Evolutionary conservation across 2,888 invertebrate species (phyloP), one percentile per base, ranked within the genome.

Genomic region (Hemithea aestivaria): DNA sequence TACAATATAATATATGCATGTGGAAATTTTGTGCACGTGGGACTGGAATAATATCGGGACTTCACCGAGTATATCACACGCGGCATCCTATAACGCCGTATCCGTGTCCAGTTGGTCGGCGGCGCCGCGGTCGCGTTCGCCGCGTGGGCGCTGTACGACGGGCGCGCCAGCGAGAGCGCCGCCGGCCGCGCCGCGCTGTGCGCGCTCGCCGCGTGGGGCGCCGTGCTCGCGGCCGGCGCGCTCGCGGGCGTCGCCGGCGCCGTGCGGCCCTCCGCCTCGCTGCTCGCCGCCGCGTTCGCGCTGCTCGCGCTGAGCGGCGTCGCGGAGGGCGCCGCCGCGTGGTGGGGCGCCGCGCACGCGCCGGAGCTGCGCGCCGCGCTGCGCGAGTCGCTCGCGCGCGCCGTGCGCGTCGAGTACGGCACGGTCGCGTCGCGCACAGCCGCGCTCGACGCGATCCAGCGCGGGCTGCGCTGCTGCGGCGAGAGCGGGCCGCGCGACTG

Each of bases 401-500:
- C 59, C 40, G 66, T 85, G 51, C 62, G 62, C 22, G 52, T 52
- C 42, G 80, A 85, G 55, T 84, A 85, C 58, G 83, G 81, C 30
- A 53, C 51, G 27, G 53, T 68, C 50, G 63, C 54, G 32, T 59
- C 76, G 36, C 66, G 74, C 53, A 81, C 82, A 40, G 70, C 72
- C 24, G 53, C 75, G 33, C 48, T 84, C 23, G 84, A 85, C 62
- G 67, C 76, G 35, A 74, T 84, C 21, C 84, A 84, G 52, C 64
- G 62, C 7, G 80, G 73, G 64, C 76, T 79, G 7, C 27, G 62
- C 40, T 98, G 98, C 73, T 98, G 98, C 83, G 98, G 98, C 33
- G 96, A 97, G 53, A 94, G 94, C 68, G 93, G 94, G n/a, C 94
- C 94, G 49, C 94, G 96, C 78, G 98, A 98, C 87, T 98, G 98